Evolutionary conservation across 2,797 vertebrate genomes (phyloP), one percentile per base, ranked within the genome.

Genomic region (Cichlasoma orientale): DNA sequence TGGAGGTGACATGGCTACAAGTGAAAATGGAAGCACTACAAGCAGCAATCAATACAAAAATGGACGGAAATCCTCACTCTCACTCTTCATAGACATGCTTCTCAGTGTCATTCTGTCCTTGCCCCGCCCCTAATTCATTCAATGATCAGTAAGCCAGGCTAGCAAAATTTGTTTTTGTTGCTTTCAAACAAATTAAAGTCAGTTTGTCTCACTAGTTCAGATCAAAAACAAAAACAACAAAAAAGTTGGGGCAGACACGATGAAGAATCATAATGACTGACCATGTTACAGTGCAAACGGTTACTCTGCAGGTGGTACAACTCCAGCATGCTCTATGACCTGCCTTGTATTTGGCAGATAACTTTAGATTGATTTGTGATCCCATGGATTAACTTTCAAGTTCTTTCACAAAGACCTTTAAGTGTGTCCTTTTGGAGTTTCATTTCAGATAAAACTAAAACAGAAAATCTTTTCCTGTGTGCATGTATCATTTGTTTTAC

Each of bases 351-450:
- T 83, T 76, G 73, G 36, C 79, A 82, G 53, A 88, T 77, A 88
- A 82, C 83, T 69, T 82, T 61, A 76, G 75, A 85, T 81, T 78
- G 74, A 82, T 88, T 80, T 68, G 47, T 82, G 79, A 90, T 87
- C 87, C 73, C 74, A 89, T 92, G 90, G 93, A 92, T 93, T 94
- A 92, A 89, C 59, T 81, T 84, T 82, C 75, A 86, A 78, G 18
- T 71, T 78, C 68, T 79, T 69, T 74, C 66, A 79, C 38, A 82
- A 56, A 85, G 72, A 80, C 79, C 53, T 83, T 90, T 31, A 75
- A 75, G 25, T 74, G 86, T 79, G 7, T 54, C 19, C 77, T 29
- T 68, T 61, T 77, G 61, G 77, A 88, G 44, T 79, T 88, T 68
- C 47, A 56, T 79, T 83, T 80, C 69, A 13, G 33, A 25, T 25